Evolutionary conservation across 1,140 invertebrate genomes (phyloP).

Genomic region (Triops cancriformis): DNA sequence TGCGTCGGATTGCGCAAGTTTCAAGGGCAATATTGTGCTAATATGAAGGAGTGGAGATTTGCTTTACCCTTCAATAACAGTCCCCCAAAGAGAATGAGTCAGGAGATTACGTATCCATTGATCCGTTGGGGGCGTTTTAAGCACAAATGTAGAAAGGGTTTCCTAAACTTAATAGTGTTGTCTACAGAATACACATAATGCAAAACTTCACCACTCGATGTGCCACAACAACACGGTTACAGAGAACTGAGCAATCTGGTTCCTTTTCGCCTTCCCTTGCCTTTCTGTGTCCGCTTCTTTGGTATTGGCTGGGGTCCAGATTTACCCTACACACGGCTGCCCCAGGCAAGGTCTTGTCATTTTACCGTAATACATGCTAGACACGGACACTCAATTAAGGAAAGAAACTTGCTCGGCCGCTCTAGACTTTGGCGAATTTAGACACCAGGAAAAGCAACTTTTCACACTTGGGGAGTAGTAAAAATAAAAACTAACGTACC

Average conservation of each 20-base stretch:
- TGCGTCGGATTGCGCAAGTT: no score
- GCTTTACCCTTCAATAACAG: not conserved
- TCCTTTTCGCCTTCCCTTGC: not conserved
- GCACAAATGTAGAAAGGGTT: not conserved
- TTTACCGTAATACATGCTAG: not conserved
- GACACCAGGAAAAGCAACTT: no score
- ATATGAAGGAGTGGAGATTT: not conserved
- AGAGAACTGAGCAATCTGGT: not conserved
- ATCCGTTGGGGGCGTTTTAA: not conserved
- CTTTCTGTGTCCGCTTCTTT: not conserved
- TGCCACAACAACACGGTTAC: not conserved
- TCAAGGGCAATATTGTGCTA: no score
- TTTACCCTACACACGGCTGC: not conserved
- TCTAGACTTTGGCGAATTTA: not conserved
- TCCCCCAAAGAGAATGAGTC: not conserved
- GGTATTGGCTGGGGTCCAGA: not conserved
- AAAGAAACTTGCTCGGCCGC: not conserved
- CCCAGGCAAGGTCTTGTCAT: not conserved
- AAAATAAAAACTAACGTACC: no score
- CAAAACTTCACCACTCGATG: not conserved
- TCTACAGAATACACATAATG: not conserved
- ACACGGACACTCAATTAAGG: not conserved
- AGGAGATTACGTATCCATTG: not conserved
- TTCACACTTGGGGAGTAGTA: no score
- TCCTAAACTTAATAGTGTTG: not conserved